Conservation (phyloP, 2,888 invertebrate species). For the Pterobdella sp. region DNA sequence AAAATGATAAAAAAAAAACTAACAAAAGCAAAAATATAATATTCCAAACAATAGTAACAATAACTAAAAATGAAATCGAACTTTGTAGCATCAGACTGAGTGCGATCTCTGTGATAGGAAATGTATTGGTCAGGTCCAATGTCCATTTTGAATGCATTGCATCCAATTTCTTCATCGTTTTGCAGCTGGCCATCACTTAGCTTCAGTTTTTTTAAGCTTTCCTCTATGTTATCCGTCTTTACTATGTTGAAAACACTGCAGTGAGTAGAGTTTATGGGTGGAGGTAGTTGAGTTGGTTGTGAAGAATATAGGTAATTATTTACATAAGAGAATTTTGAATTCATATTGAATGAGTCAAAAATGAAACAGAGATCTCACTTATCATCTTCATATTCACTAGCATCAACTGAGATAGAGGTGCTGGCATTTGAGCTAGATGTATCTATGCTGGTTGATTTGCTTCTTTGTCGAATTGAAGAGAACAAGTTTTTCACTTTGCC, state of each 20-base stretch:
- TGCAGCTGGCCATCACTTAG: background rate
- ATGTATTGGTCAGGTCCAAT: constrained; percentile 22
- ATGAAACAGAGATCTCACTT: too few relatives aligned
- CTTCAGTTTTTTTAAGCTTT: background rate
- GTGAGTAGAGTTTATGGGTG: background rate
- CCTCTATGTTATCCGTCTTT: background rate
- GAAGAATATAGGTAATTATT: background rate
- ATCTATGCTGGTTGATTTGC: background rate
- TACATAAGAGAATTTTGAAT: too few relatives aligned
- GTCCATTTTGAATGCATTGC: background rate
- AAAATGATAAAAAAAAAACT: background rate
- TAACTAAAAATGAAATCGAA: background rate
- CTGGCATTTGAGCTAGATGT: too few relatives aligned
- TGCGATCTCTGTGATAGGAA: constrained; percentile 14
- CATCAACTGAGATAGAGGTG: too few relatives aligned
- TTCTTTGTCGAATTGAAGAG: background rate
- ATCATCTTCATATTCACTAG: too few relatives aligned
- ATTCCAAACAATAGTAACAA: constrained; percentile 10
- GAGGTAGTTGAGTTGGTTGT: background rate
- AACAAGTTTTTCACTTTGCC: constrained; percentile 8
- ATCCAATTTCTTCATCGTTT: background rate
- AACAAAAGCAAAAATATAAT: background rate
- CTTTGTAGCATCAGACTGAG: constrained; percentile 16
- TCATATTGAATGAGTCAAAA: too few relatives aligned
- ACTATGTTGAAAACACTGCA: background rate